A percentile compares a stretch with the other conserved stretches of the same genome.
Conservation (phyloP, 1,140 invertebrate genomes). For the Spodoptera frugiperda region DNA sequence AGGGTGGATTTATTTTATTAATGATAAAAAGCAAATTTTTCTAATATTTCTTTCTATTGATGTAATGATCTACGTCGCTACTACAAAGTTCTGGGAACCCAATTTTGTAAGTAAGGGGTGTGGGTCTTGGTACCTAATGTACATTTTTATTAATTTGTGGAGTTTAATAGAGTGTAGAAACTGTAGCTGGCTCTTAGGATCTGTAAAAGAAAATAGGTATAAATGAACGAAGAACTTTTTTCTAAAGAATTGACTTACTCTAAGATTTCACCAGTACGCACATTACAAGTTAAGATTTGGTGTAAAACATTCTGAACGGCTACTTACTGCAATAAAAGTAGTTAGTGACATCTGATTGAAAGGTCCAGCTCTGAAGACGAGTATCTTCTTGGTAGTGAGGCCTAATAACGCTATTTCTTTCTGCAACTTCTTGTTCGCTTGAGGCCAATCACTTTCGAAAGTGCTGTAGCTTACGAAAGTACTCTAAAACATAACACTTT, state of each 20-base stretch:
- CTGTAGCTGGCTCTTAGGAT: slow-evolving; percentile 68
- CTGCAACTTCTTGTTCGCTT: slow-evolving; percentile 47
- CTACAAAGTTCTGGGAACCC: no score
- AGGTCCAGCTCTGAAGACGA: slow-evolving; percentile 65
- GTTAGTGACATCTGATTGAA: slow-evolving; percentile 66
- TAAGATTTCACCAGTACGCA: no score
- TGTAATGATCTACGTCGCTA: no score
- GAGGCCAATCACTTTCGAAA: slow-evolving; percentile 65
- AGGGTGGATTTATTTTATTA: neutral
- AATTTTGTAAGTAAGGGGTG: no score
- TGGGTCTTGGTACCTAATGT: neutral
- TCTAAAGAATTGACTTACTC: no score
- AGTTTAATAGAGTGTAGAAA: slow-evolving; percentile 66
- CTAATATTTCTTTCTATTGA: no score
- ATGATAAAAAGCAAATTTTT: neutral
- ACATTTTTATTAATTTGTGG: slow-evolving; percentile 52
- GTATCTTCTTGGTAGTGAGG: slow-evolving; percentile 54
- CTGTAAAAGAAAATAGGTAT: slow-evolving; percentile 59
- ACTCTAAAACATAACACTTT: slow-evolving; percentile 66
- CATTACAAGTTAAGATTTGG: no score
- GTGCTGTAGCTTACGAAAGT: slow-evolving; percentile 57
- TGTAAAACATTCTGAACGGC: no score
- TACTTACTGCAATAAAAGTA: slow-evolving; percentile 64
- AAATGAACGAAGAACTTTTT: no score
- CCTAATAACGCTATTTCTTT: slow-evolving; percentile 59